These are phyloP conservation scores for Petrocephalus zakoni DNA, from an alignment of 2,113 vertebrate species.

Conservation along the genomic window DNA sequence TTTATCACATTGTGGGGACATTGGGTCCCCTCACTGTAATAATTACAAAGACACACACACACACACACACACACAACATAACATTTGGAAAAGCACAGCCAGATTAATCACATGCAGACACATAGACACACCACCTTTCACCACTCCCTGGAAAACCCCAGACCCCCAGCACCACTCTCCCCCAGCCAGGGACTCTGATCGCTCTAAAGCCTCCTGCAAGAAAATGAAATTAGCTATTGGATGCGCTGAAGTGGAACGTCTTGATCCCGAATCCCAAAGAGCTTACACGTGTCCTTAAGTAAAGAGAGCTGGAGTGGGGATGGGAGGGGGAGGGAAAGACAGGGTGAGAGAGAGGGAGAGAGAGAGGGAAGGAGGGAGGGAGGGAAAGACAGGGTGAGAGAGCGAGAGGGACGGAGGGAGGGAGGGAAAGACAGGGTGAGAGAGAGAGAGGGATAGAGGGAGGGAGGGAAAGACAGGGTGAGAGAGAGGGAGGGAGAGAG, in stretches of 20 bases:
- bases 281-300: constrained; percentile 21
- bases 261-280: not conserved
- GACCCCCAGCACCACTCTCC: no score
- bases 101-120: not conserved
- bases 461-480: not conserved
- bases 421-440: not conserved
- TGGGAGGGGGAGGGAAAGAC: not conserved
- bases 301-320: constrained; percentile 10
- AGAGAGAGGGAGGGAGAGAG: not conserved
- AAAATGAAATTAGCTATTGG: constrained; percentile 20
- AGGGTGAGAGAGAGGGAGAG: not conserved
- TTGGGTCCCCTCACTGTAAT: no score
- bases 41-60: not conserved
- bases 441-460: not conserved
- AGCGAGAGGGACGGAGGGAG: not conserved
- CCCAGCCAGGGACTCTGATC: not conserved
- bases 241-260: constrained; percentile 15
- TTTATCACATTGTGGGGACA: no score
- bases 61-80: not conserved
- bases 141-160: not conserved
- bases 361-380: no score
- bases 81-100: not conserved
- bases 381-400: no score
- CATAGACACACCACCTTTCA: not conserved
- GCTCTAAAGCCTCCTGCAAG: constrained; percentile 6